Percentiles rank a stretch among this genome's conserved stretches.
phyloP scores from a whole-genome alignment of 2,888 invertebrate genomes.

The Xylota sylvarum region DNA sequence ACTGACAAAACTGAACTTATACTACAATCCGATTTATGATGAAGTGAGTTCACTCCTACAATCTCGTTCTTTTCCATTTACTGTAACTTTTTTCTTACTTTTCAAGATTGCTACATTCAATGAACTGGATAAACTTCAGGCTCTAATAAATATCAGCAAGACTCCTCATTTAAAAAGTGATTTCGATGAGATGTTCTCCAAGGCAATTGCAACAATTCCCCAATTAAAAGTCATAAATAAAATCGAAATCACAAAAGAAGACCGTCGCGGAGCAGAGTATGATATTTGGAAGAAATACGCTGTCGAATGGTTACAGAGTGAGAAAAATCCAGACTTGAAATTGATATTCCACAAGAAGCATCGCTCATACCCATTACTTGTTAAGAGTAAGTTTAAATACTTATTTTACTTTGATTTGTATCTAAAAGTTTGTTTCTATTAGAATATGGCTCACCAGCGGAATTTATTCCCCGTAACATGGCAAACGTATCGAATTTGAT shows the following conservation, averaged over 20 bases:
- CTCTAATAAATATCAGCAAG: constrained; percentile 81
- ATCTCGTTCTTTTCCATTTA: background rate
- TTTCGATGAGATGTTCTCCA: constrained; percentile 91
- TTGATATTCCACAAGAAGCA: constrained; percentile 88
- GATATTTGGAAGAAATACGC: constrained; percentile 95
- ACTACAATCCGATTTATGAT: constrained; percentile 91
- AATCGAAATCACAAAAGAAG: constrained; percentile 88
- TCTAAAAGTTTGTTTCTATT: constrained; percentile 80
- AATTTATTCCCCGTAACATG: constrained; percentile 87
- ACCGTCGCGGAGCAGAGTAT: constrained; percentile 94
- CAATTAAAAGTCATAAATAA: constrained; percentile 91
- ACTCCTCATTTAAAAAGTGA: constrained; percentile 82
- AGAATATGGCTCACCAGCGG: constrained; percentile 94
- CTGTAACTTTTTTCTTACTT: constrained; percentile 8
- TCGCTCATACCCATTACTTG: constrained; percentile 90
- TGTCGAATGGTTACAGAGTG: constrained; percentile 88
- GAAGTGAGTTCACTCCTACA: constrained; percentile 87
- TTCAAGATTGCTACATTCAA: constrained; percentile 92
- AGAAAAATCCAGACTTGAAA: constrained; percentile 85
- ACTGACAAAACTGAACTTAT: constrained; percentile 90
- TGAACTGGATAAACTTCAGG: constrained; percentile 91
- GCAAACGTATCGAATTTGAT: constrained; percentile 90
- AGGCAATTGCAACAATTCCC: constrained; percentile 92
- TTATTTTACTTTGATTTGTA: constrained; percentile 13
- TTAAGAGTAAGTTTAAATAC: constrained; percentile 88